These are phyloP conservation scores for Leguminivora glycinivorella DNA, from an alignment of 1,140 invertebrate genomes.

Conservation along the genomic window DNA sequence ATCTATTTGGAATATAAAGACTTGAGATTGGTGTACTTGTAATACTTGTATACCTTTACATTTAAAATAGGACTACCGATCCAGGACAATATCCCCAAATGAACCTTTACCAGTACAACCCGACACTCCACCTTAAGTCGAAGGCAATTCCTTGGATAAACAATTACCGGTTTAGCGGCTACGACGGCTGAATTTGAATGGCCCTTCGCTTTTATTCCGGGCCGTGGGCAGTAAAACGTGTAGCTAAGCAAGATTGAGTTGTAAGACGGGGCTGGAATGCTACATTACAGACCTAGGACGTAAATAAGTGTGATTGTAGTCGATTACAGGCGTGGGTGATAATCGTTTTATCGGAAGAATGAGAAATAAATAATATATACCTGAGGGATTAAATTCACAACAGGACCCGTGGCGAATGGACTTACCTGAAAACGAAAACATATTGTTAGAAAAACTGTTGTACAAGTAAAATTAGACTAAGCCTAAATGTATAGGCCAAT, in stretches of 20 bases:
- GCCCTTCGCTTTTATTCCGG: constrained; percentile 11
- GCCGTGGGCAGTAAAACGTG: neutral
- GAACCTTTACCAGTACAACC: neutral
- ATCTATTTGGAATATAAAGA: too few species aligned
- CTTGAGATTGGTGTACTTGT: too few species aligned
- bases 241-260: constrained; percentile 9
- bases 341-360: neutral
- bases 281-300: neutral
- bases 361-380: too few species aligned
- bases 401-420: too few species aligned
- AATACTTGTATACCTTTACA: too few species aligned
- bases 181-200: constrained; percentile 3
- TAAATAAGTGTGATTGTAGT: neutral
- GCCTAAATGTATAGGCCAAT: too few species aligned
- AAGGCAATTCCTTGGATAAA: constrained; percentile 14
- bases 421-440: too few species aligned
- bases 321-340: neutral
- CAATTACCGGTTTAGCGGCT: constrained; percentile 14
- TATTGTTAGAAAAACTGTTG: too few species aligned
- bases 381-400: too few species aligned
- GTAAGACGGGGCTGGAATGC: neutral
- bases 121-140: constrained; percentile 6
- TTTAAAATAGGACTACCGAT: neutral
- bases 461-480: neutral
- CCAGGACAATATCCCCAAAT: neutral